Conservation (phyloP, 2,888 invertebrate genomes). For the Nomada ruficornis region DNA sequence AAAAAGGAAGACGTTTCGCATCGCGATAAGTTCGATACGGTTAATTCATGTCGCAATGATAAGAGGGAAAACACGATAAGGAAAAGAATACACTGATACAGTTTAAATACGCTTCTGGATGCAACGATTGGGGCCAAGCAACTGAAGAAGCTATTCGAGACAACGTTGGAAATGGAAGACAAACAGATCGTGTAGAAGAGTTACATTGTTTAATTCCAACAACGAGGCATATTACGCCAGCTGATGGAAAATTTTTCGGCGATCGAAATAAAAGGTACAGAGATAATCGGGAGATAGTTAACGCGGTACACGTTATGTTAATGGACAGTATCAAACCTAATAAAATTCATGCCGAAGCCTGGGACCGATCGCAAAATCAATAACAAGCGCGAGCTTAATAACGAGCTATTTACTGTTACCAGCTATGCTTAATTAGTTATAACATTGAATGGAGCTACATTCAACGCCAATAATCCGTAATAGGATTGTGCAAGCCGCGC, state of each 20-base stretch:
- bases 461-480: slow-evolving; percentile 1
- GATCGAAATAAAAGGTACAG: background rate
- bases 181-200: background rate
- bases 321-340: background rate
- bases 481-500: background rate
- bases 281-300: background rate
- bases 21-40: slow-evolving; percentile 46
- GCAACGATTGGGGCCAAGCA: slow-evolving; percentile 17
- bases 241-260: background rate
- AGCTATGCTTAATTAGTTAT: slow-evolving; percentile 5
- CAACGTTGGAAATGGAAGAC: background rate
- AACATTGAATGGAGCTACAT: slow-evolving; percentile 1
- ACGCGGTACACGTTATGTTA: slow-evolving; percentile 1
- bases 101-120: slow-evolving; percentile 7
- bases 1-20: slow-evolving; percentile 15
- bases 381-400: background rate
- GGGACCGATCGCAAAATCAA: slow-evolving; percentile 1
- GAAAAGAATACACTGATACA: slow-evolving; percentile 33
- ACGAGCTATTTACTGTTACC: background rate
- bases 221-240: background rate
- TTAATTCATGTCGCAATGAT: slow-evolving; percentile 49
- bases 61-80: slow-evolving; percentile 51
- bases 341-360: background rate
- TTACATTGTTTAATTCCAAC: background rate
- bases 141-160: background rate